Base-by-base conservation (phyloP, 2,888 invertebrate species). In the Drosophila mayaguana region DNA sequence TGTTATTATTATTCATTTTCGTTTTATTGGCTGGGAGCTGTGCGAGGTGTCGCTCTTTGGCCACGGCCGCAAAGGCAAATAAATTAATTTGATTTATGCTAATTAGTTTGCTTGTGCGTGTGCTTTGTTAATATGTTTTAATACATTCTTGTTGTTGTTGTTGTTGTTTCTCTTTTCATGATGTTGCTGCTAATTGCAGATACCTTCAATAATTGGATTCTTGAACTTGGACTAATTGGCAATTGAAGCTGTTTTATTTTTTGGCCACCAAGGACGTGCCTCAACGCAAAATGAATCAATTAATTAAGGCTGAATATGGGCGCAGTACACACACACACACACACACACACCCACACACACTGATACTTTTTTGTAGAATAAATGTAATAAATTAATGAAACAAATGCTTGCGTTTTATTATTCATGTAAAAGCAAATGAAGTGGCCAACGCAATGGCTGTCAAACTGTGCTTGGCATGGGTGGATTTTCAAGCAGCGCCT, bases 131-230 rank as follows among this genome's bases (percentile, higher is more conserved):
- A 56, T 59, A 48, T 67, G 43, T 36, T 48, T 67, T 53, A n/a
- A 61, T 28, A n/a, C n/a, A n/a, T n/a, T n/a, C n/a, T n/a, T n/a
- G n/a, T n/a, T n/a, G n/a, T n/a, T 45, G 5, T 12, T 50, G 43
- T 45, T 22, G 22, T 28, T 50, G 28, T 48, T 62, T 72, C 65
- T 65, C 61, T 57, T 72, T 69, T 66, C 22, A 74, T 80, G 79
- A n/a, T 43, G 48, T 56, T 69, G 70, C 43, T 55, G 51, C 63
- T 80, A 69, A 75, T 85, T 80, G 61, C 86, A 91, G 91, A 91
- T 91, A 80, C 92, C 92, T 54, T 88, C 87, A 38, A 91, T 91
- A 77, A 88, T 91, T 85, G 91, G 86, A 55, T 91, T 91, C 75
- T 77, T 91, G 64, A 91, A 91, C 82, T 79, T 91, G 88, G 91